Conservation (phyloP, 2,113 vertebrate genomes). For the Seriola aureovittata region DNA sequence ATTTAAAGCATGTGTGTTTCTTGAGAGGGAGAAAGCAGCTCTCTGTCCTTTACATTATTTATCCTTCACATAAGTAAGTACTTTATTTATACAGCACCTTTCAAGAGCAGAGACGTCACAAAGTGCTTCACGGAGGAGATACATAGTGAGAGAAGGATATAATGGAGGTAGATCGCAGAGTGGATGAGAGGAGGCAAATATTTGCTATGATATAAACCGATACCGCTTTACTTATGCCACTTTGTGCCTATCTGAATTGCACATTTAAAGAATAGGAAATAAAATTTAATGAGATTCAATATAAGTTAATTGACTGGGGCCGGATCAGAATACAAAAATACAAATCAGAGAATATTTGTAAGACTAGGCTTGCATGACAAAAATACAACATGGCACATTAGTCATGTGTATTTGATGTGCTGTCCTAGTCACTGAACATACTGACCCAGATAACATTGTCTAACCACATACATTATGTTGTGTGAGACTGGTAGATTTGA, state of each 20-base stretch:
- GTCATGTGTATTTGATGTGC: background rate
- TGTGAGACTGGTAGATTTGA: slow-evolving; percentile 14
- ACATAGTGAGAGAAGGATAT: background rate
- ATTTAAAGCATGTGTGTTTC: slow-evolving; percentile 10
- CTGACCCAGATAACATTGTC: slow-evolving; percentile 52
- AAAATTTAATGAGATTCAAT: background rate
- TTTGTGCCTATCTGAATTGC: background rate
- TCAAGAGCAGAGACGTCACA: no score
- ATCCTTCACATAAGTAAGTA: slow-evolving; percentile 11
- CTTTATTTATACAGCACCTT: no score
- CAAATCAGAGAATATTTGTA: background rate
- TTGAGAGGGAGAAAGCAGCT: slow-evolving; percentile 22
- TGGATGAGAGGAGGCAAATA: background rate
- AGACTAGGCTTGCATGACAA: background rate
- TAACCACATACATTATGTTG: background rate
- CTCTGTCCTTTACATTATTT: slow-evolving; percentile 59
- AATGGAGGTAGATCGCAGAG: background rate
- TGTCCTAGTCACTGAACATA: slow-evolving; percentile 36
- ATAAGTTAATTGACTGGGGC: background rate
- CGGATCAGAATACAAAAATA: background rate
- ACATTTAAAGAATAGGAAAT: background rate
- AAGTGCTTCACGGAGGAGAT: no score
- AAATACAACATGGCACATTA: slow-evolving; percentile 7
- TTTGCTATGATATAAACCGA: background rate
- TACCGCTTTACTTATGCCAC: background rate